Percentiles rank a stretch among this genome's conserved stretches.
phyloP scores from a whole-genome alignment of 2,113 vertebrate species.

The Columba livia region DNA sequence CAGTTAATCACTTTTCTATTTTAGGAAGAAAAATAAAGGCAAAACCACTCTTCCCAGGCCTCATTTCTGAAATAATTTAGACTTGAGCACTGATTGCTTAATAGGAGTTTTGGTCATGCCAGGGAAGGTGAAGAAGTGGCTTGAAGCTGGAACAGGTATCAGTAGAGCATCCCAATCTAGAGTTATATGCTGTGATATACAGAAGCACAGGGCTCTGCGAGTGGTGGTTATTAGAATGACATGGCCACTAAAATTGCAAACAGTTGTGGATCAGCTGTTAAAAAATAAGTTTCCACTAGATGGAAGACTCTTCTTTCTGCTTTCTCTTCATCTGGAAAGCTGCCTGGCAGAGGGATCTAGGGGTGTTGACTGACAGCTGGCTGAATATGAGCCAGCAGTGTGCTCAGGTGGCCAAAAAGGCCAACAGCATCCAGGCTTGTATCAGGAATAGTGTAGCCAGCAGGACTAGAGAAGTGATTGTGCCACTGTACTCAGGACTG shows the following conservation, averaged over 20 bases:
- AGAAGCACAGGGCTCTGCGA: not conserved
- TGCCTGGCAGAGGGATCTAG: too few relatives aligned
- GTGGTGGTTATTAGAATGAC: not conserved
- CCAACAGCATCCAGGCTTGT: too few relatives aligned
- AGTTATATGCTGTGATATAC: not conserved
- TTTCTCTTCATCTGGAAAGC: not conserved
- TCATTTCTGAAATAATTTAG: not conserved
- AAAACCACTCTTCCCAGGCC: not conserved
- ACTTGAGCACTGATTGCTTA: not conserved
- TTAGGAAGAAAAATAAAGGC: not conserved
- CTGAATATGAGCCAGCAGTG: too few relatives aligned
- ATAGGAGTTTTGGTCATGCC: not conserved
- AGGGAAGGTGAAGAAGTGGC: not conserved
- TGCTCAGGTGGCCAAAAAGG: too few relatives aligned
- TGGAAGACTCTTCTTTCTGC: not conserved
- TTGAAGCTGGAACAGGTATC: rapidly evolving
- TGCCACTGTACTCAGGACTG: too few relatives aligned
- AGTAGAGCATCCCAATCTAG: not conserved
- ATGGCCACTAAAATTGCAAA: not conserved
- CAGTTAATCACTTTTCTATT: not conserved
- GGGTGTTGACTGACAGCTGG: too few relatives aligned
- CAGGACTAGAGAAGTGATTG: too few relatives aligned
- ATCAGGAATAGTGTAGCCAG: too few relatives aligned
- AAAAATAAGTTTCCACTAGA: not conserved
- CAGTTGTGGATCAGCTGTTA: not conserved